Base-by-base conservation (phyloP, 2,888 invertebrate genomes). In the Stenotaenia linearis region DNA sequence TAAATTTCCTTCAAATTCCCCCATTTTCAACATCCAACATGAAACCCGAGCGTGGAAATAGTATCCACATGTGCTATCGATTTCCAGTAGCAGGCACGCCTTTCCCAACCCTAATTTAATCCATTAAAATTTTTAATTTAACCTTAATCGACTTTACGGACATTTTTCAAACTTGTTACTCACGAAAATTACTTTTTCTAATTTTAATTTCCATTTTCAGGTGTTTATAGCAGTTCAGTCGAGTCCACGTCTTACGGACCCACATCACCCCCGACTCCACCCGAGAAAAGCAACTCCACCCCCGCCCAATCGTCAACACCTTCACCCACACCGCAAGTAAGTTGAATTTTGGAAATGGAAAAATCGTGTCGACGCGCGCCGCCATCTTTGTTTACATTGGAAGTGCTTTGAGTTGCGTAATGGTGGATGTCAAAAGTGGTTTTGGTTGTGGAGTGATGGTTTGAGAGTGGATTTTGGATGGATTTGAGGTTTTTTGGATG, bases 141-240 rank as follows among this genome's bases (percentile, higher is more conserved):
- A 56, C n/a, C 56, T 21, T 18, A 56, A 18, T 56, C 56, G 23
- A 18, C n/a, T 23, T 9, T 9, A 23, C 23, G 4, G 1, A 23
- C 21, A 5, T 75, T 75, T 75, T 23, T 23, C 9, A 75, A 75
- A 75, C 21, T 75, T 75, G 9, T n/a, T n/a, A n/a, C n/a, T n/a
- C n/a, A n/a, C n/a, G n/a, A n/a, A n/a, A 6, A 32, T 25, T 75
- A 23, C 28, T 75, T n/a, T 23, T 25, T 1, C 12, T n/a, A 35
- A 25, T 78, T 78, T 56, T 25, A 9, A 32, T 35, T 75, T 23
- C 18, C 32, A 6, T 79, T 78, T 74, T 78, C 61, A 84, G 84
- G 84, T 61, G 84, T 84, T 12, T 84, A 84, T 80, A 83, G 84
- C 32, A 84, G 83, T 75, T 84, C 84, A 12, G 83, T 84, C 25